These are phyloP conservation scores for Oxygymnocypris stewartii DNA, from an alignment of 2,113 vertebrate species.

Conservation along the genomic window DNA sequence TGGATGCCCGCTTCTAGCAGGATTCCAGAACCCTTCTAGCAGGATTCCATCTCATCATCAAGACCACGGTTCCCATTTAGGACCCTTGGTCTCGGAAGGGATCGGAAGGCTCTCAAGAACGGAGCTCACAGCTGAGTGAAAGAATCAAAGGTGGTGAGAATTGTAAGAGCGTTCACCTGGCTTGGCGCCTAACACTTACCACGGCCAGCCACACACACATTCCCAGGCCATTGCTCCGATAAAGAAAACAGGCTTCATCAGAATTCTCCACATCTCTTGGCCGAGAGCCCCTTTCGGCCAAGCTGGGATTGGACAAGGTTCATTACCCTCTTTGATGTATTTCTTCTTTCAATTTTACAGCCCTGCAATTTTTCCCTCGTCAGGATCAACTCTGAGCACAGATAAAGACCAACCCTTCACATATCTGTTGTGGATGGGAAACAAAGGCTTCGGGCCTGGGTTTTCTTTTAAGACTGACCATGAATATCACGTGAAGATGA, in stretches of 20 bases:
- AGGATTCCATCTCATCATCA: constrained; percentile 51
- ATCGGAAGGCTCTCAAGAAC: constrained; percentile 53
- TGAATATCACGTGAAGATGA: constrained; percentile 34
- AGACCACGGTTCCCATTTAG: constrained; percentile 63
- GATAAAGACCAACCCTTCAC: constrained; percentile 57
- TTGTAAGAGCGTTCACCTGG: constrained; percentile 60
- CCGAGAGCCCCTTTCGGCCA: constrained; percentile 52
- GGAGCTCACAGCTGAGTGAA: constrained; percentile 7
- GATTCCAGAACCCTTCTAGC: constrained; percentile 61
- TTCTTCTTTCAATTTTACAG: constrained; percentile 66
- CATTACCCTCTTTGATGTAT: constrained; percentile 75
- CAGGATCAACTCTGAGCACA: constrained; percentile 56
- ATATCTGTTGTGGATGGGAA: background rate
- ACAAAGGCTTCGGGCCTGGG: constrained; percentile 1
- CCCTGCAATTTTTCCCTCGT: constrained; percentile 55
- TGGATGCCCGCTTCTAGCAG: constrained; percentile 49
- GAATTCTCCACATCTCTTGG: constrained; percentile 58
- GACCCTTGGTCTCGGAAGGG: constrained; percentile 40
- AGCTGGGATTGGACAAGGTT: constrained; percentile 71
- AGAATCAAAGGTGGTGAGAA: constrained; percentile 31
- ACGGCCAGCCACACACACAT: constrained; percentile 24
- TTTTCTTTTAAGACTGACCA: constrained; percentile 38
- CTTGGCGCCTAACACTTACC: constrained; percentile 27
- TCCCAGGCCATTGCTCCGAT: constrained; percentile 51
- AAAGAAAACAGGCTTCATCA: constrained; percentile 62